Evolutionary conservation across 2,797 vertebrate genomes (phyloP).

Genomic region (Coreius guichenoti): DNA sequence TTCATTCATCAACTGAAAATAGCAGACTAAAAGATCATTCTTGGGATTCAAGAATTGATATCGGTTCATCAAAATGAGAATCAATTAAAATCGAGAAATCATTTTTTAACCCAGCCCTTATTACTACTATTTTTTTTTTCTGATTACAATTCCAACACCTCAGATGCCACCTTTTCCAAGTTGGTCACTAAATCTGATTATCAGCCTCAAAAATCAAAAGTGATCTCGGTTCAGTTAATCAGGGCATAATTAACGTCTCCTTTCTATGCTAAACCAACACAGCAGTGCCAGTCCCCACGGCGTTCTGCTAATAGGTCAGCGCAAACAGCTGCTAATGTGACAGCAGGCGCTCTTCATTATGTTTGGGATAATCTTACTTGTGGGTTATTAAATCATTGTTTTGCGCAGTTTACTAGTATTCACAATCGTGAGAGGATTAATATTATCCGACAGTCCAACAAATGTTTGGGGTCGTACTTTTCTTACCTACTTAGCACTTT

Average conservation of each 20-base stretch:
- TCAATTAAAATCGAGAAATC: background rate
- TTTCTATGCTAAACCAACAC: background rate
- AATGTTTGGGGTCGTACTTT: constrained; percentile 5
- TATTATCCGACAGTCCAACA: constrained; percentile 9
- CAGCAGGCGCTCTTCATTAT: constrained; percentile 22
- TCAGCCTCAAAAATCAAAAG: background rate
- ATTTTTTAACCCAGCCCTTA: background rate
- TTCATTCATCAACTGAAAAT: background rate
- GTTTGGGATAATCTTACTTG: constrained; percentile 33
- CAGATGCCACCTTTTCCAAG: background rate
- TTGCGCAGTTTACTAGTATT: background rate
- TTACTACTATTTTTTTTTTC: background rate
- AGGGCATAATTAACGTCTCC: background rate
- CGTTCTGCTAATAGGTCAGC: constrained; percentile 3
- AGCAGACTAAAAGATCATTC: background rate
- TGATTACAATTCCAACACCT: background rate
- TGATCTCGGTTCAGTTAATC: constrained; percentile 7
- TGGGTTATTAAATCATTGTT: constrained; percentile 39
- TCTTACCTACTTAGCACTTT: background rate
- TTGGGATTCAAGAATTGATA: background rate
- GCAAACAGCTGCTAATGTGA: constrained; percentile 37
- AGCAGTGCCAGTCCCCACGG: constrained; percentile 11
- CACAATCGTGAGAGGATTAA: constrained; percentile 5
- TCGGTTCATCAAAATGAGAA: background rate
- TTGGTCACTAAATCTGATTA: constrained; percentile 8